Evolutionary conservation across 2,888 invertebrate genomes (phyloP).

Genomic region (Heliconius erato): DNA sequence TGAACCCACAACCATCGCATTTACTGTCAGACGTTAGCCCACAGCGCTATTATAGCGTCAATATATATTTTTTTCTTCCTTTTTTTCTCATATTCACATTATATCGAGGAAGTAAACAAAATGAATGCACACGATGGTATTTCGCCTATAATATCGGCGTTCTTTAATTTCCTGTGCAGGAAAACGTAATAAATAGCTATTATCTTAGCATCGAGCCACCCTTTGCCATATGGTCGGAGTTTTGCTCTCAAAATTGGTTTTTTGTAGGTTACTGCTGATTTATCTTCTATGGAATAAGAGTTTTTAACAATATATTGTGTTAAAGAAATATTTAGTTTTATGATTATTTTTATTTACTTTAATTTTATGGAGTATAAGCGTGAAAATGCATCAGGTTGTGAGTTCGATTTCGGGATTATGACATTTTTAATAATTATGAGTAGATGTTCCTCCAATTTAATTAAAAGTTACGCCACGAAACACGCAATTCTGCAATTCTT

Average conservation of each 20-base stretch:
- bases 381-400: too few species aligned
- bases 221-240: slow-evolving; percentile 35
- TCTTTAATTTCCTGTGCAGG: slow-evolving; percentile 51
- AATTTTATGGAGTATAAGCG: too few species aligned
- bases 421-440: too few species aligned
- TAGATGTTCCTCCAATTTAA: too few species aligned
- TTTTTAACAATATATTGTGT: background rate
- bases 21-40: background rate
- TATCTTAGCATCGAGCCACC: slow-evolving; percentile 41
- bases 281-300: background rate
- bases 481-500: too few species aligned
- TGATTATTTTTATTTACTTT: too few species aligned
- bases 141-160: slow-evolving; percentile 40
- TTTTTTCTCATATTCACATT: slow-evolving; percentile 7
- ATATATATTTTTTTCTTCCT: background rate
- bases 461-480: too few species aligned
- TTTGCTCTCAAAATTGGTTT: slow-evolving; percentile 27
- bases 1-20: background rate
- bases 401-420: too few species aligned
- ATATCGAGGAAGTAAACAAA: slow-evolving; percentile 34
- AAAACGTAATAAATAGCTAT: slow-evolving; percentile 46
- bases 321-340: background rate
- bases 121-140: slow-evolving; percentile 33
- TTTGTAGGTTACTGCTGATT: background rate
- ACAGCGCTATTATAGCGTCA: background rate